These are phyloP conservation scores for Centropyge bicolor DNA, from an alignment of 2,797 vertebrate genomes.

Conservation along the genomic window DNA sequence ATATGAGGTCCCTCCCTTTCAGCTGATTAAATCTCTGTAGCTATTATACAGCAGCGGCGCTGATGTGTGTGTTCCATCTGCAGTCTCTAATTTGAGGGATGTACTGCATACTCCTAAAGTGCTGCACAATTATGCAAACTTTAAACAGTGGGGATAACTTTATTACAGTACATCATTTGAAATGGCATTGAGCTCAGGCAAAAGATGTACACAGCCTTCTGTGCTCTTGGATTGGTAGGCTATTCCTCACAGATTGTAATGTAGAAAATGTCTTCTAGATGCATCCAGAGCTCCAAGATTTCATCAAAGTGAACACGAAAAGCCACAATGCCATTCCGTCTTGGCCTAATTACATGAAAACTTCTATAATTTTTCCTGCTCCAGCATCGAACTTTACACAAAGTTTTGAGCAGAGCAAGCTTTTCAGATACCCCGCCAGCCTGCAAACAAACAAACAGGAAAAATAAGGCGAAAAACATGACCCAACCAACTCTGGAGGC, in stretches of 20 bases:
- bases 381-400: not conserved
- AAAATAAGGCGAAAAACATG: not conserved
- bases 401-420: not conserved
- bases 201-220: not conserved
- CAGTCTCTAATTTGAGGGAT: conserved; percentile 44
- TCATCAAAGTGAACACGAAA: not conserved
- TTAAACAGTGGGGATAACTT: conserved; percentile 38
- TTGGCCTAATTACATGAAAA: not conserved
- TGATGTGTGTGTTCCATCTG: conserved; percentile 54
- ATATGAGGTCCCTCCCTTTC: conserved; percentile 29
- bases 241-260: not conserved
- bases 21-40: conserved; percentile 56
- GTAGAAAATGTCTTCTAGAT: not conserved
- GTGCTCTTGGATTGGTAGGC: not conserved
- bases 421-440: not conserved
- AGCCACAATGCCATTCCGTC: not conserved
- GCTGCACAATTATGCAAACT: conserved; percentile 48
- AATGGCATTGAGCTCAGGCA: not conserved
- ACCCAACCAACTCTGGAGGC: not conserved
- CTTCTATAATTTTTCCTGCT: not conserved
- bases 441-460: not conserved
- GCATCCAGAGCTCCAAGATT: not conserved
- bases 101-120: conserved; percentile 44
- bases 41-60: conserved; percentile 42
- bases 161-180: conserved; percentile 22